Percentiles rank a stretch among this genome's conserved stretches.
Evolutionary conservation across 2,797 vertebrate genomes (phyloP).

Genomic region (Borostomias antarcticus): DNA sequence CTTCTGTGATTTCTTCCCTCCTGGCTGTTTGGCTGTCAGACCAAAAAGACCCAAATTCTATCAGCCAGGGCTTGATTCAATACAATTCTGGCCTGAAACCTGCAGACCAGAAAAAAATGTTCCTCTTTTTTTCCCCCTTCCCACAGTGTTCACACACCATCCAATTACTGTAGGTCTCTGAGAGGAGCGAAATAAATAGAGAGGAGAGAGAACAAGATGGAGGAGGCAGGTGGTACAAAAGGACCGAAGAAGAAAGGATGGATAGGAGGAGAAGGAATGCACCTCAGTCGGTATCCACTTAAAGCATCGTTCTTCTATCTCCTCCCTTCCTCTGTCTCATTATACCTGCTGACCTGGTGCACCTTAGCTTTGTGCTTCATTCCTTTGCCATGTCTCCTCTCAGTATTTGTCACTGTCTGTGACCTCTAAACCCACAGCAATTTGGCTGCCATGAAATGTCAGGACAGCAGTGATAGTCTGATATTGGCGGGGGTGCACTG

Average conservation of each 20-base stretch:
- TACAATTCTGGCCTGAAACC: constrained; percentile 54
- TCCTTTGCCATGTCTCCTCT: constrained; percentile 1
- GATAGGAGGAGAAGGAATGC: not conserved
- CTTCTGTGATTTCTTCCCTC: constrained; percentile 38
- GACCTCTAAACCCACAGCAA: constrained; percentile 15
- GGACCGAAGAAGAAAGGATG: constrained; percentile 28
- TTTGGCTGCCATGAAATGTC: constrained; percentile 20
- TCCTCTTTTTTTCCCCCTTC: constrained; percentile 45
- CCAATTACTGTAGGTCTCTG: constrained; percentile 60
- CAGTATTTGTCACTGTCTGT: constrained; percentile 7
- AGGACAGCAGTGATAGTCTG: not conserved
- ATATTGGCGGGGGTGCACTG: not conserved
- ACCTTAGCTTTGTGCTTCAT: constrained; percentile 18
- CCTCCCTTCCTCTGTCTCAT: constrained; percentile 23
- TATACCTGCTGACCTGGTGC: constrained; percentile 35
- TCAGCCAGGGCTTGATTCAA: constrained; percentile 58
- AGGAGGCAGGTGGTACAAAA: constrained; percentile 33
- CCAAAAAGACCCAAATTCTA: constrained; percentile 59
- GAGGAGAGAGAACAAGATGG: not conserved
- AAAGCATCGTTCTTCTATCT: constrained; percentile 7
- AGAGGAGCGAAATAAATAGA: not conserved
- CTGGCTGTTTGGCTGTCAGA: constrained; percentile 48
- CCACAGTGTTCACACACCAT: constrained; percentile 51
- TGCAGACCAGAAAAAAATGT: constrained; percentile 57
- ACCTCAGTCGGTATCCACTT: not conserved